These are phyloP conservation scores for Trachelus tabidus DNA, from an alignment of 2,888 invertebrate species.

Conservation along the genomic window DNA sequence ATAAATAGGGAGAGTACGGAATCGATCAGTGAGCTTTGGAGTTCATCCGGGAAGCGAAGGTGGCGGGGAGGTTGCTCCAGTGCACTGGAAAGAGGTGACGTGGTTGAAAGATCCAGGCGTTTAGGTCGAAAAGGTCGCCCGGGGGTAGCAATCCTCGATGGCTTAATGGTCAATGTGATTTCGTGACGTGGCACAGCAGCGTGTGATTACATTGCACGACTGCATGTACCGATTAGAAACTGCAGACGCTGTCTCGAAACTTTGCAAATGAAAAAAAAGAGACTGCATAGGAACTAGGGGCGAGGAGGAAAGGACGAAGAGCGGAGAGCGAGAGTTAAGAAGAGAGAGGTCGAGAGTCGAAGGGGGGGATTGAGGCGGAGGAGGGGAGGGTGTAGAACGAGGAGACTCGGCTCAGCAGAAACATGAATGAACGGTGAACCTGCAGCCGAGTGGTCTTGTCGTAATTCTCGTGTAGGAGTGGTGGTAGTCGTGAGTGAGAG, in stretches of 20 bases:
- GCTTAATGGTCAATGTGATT: background rate
- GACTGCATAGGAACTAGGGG: background rate
- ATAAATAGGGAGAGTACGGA: background rate
- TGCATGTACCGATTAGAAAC: background rate
- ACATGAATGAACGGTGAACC: constrained; percentile 56
- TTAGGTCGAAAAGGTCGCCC: background rate
- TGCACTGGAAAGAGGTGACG: background rate
- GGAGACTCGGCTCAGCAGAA: constrained; percentile 33
- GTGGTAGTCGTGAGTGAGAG: constrained; percentile 21
- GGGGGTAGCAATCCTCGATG: background rate
- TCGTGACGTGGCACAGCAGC: background rate
- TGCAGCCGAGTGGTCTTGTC: constrained; percentile 31
- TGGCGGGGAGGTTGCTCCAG: background rate
- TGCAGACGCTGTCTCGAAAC: background rate
- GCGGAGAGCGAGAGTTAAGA: background rate
- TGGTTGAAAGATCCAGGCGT: background rate
- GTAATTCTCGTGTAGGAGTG: background rate
- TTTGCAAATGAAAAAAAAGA: background rate
- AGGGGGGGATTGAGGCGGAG: too few species aligned
- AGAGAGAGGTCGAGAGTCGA: too few species aligned
- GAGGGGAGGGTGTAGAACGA: constrained; percentile 22
- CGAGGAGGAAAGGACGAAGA: background rate
- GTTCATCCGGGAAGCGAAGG: background rate
- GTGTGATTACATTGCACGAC: background rate
- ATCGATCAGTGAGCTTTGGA: background rate